Conservation (phyloP, 2,797 vertebrate species). For the Zalophus californianus region DNA sequence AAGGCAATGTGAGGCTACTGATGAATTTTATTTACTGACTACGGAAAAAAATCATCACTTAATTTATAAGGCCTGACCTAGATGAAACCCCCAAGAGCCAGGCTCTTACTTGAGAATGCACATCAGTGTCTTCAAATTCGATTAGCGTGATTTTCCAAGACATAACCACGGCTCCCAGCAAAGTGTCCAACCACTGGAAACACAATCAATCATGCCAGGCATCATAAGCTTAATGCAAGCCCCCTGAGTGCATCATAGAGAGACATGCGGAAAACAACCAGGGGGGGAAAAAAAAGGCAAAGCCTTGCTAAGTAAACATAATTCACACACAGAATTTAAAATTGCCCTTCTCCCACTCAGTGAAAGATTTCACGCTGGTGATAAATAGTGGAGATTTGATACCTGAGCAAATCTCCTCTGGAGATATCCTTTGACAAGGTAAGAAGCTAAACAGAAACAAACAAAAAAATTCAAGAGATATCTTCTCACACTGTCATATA, state of each 20-base stretch:
- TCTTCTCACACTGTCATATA: not conserved
- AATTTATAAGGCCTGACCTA: slow-evolving; percentile 76
- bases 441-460: slow-evolving; percentile 57
- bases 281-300: not conserved
- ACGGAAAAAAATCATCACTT: slow-evolving; percentile 64
- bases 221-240: slow-evolving; percentile 67
- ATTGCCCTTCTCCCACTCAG: slow-evolving; percentile 20
- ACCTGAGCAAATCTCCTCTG: slow-evolving; percentile 54
- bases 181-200: slow-evolving; percentile 69
- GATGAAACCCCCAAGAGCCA: slow-evolving; percentile 69
- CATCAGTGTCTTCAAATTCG: slow-evolving; percentile 72
- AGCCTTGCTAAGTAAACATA: slow-evolving; percentile 61
- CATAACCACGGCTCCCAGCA: slow-evolving; percentile 68
- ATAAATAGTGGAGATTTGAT: slow-evolving; percentile 58
- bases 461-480: slow-evolving; percentile 19
- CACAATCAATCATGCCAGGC: slow-evolving; percentile 61
- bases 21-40: slow-evolving; percentile 79
- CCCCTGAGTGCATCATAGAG: not conserved
- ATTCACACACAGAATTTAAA: slow-evolving; percentile 58
- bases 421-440: slow-evolving; percentile 56
- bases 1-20: slow-evolving; percentile 67
- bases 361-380: not conserved
- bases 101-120: slow-evolving; percentile 73
- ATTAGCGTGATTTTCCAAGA: slow-evolving; percentile 79
- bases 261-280: slow-evolving; percentile 43